Percentiles rank a stretch among this genome's conserved stretches.
phyloP scores from a whole-genome alignment of 1,140 invertebrate genomes.

The Anoplophora glabripennis region DNA sequence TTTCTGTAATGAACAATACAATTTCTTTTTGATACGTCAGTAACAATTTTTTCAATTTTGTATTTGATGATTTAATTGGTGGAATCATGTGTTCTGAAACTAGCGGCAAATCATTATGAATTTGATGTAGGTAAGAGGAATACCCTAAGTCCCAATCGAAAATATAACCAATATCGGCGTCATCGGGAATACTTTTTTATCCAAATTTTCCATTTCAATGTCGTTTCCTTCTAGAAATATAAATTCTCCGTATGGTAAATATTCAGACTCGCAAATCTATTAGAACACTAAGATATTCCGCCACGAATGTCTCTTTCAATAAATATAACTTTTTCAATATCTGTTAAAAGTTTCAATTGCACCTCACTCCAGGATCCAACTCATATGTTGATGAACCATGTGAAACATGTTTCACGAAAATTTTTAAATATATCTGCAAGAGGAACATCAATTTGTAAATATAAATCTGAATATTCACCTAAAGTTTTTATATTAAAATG shows the following conservation, averaged over 20 bases:
- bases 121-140: constrained; percentile 18
- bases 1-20: too few relatives aligned
- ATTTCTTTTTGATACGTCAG: too few relatives aligned
- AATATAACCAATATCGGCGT: constrained; percentile 51
- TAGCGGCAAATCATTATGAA: too few relatives aligned
- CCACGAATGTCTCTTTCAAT: constrained; percentile 42
- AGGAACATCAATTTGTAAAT: constrained; percentile 48
- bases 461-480: constrained; percentile 49
- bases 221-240: constrained; percentile 41
- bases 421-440: constrained; percentile 50
- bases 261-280: constrained; percentile 43
- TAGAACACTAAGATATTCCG: constrained; percentile 38
- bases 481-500: constrained; percentile 40
- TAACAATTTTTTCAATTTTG: too few relatives aligned
- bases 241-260: constrained; percentile 49
- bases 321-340: background rate
- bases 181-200: constrained; percentile 32
- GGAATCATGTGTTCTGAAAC: too few relatives aligned
- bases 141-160: constrained; percentile 47
- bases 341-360: constrained; percentile 6
- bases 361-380: constrained; percentile 34
- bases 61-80: too few relatives aligned
- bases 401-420: constrained; percentile 43
- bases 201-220: constrained; percentile 35
- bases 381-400: constrained; percentile 37